Conservation (phyloP, 2,797 vertebrate species). For the Acrossocheilus fasciatus region DNA sequence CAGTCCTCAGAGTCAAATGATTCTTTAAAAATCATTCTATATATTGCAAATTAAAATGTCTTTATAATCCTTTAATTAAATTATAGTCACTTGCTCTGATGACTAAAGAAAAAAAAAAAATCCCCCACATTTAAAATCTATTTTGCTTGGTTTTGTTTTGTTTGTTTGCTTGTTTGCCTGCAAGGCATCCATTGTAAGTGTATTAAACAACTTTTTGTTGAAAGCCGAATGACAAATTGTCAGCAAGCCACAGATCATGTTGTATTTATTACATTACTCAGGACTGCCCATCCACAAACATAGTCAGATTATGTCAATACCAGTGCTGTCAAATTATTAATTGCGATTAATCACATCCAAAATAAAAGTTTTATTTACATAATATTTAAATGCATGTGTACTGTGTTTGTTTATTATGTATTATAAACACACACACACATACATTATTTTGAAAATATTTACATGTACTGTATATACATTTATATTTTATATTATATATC, state of each 20-base stretch:
- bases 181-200: background rate
- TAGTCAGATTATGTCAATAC: background rate
- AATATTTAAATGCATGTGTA: too few species aligned
- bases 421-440: too few species aligned
- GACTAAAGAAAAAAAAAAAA: background rate
- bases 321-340: too few species aligned
- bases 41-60: too few species aligned
- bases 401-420: too few species aligned
- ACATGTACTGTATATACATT: too few species aligned
- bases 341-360: too few species aligned
- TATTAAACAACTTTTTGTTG: background rate
- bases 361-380: too few species aligned
- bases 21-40: too few species aligned
- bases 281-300: slow-evolving; percentile 2
- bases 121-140: background rate
- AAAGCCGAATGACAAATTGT: background rate
- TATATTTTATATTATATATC: too few species aligned
- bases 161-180: background rate
- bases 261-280: background rate
- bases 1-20: too few species aligned
- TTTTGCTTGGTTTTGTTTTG: background rate
- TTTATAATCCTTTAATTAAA: background rate
- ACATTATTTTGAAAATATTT: too few species aligned
- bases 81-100: background rate
- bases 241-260: background rate